phyloP scores from a whole-genome alignment of 2,888 invertebrate species.

The Hirtodrosophila trivittata region DNA sequence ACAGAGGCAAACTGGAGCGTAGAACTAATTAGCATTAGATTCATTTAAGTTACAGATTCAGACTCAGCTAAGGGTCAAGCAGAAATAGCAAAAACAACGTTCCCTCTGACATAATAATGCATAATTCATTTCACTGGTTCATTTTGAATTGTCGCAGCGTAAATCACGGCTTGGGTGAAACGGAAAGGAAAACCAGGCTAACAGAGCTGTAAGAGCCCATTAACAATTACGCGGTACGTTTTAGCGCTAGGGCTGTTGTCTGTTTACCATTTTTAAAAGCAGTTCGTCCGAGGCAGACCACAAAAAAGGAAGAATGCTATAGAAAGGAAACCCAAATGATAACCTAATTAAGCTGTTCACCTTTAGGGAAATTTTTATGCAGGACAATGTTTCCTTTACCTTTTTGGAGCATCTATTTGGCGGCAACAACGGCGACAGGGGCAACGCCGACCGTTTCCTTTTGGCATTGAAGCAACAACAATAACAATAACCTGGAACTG shows the following conservation, averaged over 20 bases:
- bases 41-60: constrained; percentile 8
- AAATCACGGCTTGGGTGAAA: constrained; percentile 30
- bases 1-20: constrained; percentile 3
- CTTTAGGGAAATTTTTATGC: constrained; percentile 44
- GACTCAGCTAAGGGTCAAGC: constrained; percentile 10
- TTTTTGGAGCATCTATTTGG: constrained; percentile 7
- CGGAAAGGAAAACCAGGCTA: constrained; percentile 24
- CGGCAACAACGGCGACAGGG: neutral
- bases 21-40: neutral
- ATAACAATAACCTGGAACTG: constrained; percentile 32
- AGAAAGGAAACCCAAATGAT: constrained; percentile 61
- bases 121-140: constrained; percentile 47
- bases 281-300: constrained; percentile 4
- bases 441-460: constrained; percentile 20
- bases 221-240: constrained; percentile 57
- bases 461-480: constrained; percentile 18
- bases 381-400: constrained; percentile 16
- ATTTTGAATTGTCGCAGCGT: constrained; percentile 32
- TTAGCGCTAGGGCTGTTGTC: constrained; percentile 15
- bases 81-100: constrained; percentile 7
- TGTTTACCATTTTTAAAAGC: constrained; percentile 19
- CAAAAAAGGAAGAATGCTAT: constrained; percentile 3
- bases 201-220: constrained; percentile 54
- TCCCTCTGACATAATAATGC: constrained; percentile 13
- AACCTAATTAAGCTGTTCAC: constrained; percentile 76